These are phyloP conservation scores for Caligus rogercresseyi DNA, from an alignment of 1,140 invertebrate genomes.

Conservation along the genomic window DNA sequence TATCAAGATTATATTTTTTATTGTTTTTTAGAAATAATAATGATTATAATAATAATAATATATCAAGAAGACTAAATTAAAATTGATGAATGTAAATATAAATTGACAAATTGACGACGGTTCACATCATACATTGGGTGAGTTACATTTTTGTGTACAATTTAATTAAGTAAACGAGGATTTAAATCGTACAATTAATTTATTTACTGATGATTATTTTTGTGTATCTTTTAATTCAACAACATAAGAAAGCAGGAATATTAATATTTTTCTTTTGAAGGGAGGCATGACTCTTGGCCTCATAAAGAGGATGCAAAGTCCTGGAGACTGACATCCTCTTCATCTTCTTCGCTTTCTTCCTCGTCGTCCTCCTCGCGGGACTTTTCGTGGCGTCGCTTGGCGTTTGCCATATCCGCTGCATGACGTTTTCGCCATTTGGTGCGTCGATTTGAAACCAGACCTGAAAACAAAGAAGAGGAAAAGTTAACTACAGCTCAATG, in stretches of 20 bases:
- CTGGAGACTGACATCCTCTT: background rate
- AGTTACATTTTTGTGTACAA: no score
- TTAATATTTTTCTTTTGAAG: background rate
- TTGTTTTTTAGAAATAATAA: no score
- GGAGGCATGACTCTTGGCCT: background rate
- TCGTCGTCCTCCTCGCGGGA: slow-evolving; percentile 38
- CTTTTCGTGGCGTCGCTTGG: slow-evolving; percentile 77
- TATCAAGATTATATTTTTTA: no score
- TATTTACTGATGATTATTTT: background rate
- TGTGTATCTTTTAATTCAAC: background rate
- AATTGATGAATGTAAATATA: no score
- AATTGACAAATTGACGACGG: no score
- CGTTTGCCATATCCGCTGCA: slow-evolving; percentile 95
- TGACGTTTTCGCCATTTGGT: slow-evolving; percentile 99
- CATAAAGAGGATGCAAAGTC: background rate
- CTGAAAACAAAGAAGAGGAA: slow-evolving; percentile 42
- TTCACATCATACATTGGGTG: no score
- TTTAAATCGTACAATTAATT: no score
- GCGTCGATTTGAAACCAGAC: slow-evolving; percentile 99
- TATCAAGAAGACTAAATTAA: no score
- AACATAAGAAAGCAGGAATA: background rate
- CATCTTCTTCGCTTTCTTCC: slow-evolving; percentile 28
- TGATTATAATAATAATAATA: no score
- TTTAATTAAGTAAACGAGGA: no score
- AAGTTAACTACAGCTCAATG: no score